A percentile compares a stretch with the other conserved stretches of the same genome.
Evolutionary conservation across 2,113 vertebrate species (phyloP).

Genomic region (Apodemus speciosus): DNA sequence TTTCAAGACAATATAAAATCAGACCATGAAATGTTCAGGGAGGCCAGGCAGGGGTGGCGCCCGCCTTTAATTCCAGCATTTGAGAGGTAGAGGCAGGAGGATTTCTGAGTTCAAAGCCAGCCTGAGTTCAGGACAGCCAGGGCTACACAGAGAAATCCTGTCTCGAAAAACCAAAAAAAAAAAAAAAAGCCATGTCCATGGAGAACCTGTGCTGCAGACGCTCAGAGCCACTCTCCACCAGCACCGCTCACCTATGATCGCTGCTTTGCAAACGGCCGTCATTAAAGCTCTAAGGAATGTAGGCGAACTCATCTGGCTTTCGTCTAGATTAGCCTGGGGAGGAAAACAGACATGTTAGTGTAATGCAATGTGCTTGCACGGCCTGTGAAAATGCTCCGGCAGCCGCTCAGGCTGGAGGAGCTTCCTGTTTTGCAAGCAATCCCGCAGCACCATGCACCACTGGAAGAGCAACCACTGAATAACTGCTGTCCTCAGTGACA

Average conservation of each 20-base stretch:
- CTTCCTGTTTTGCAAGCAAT: neutral
- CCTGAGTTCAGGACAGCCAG: too few species aligned
- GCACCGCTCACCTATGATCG: constrained; percentile 93
- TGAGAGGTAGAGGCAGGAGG: too few species aligned
- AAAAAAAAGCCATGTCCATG: too few species aligned
- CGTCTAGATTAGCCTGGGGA: constrained; percentile 95
- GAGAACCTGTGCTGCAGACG: neutral
- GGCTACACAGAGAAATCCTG: too few species aligned
- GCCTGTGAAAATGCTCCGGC: neutral
- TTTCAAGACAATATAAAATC: constrained; percentile 2
- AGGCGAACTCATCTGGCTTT: constrained; percentile 96
- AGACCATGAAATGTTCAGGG: neutral
- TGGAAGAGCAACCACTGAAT: neutral
- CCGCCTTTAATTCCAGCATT: too few species aligned
- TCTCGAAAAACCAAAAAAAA: too few species aligned
- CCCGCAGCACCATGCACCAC: neutral
- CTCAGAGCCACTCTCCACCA: constrained; percentile 17
- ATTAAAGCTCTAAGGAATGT: constrained; percentile 99
- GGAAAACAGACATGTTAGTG: constrained; percentile 30
- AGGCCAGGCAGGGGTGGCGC: too few species aligned
- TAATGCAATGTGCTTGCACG: neutral
- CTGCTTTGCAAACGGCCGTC: constrained; percentile 98
- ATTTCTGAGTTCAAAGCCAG: too few species aligned
- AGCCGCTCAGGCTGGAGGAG: neutral
- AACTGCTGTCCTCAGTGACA: neutral